phyloP scores from a whole-genome alignment of 2,113 vertebrate species.

The Cephalopholis sonnerati region DNA sequence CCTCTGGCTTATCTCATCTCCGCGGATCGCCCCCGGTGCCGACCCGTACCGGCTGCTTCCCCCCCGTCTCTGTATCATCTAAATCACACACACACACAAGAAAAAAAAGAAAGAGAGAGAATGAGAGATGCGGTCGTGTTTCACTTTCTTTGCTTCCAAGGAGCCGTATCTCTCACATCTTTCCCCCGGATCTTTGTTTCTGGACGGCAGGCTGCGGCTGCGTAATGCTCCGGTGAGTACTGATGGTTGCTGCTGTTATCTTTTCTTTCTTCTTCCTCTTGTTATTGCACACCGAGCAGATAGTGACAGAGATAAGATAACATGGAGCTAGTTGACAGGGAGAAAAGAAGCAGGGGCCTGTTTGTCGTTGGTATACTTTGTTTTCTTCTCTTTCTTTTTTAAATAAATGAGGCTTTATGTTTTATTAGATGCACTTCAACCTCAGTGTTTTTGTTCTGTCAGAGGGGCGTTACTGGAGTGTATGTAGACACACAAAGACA shows the following conservation, averaged over 20 bases:
- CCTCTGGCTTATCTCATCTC: conserved; percentile 61
- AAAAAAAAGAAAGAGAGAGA: background rate
- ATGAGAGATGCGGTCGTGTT: conserved; percentile 27
- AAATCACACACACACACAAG: conserved; percentile 25
- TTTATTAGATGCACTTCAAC: conserved; percentile 43
- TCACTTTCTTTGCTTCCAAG: conserved; percentile 67
- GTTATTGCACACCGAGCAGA: conserved; percentile 16
- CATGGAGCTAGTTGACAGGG: background rate
- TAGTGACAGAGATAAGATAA: conserved; percentile 42
- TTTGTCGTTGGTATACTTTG: conserved; percentile 35
- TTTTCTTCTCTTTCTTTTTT: background rate
- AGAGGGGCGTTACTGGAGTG: conserved; percentile 69
- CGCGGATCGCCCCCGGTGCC: conserved; percentile 34
- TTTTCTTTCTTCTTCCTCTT: conserved; percentile 39
- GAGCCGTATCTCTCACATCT: conserved; percentile 53
- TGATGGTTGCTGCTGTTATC: conserved; percentile 58
- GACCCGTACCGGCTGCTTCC: conserved; percentile 33
- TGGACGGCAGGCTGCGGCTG: conserved; percentile 64
- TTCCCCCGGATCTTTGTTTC: conserved; percentile 60
- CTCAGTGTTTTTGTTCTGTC: conserved; percentile 70
- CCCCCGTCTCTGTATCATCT: conserved; percentile 15
- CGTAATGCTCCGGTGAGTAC: conserved; percentile 72
- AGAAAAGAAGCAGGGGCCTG: background rate
- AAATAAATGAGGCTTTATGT: conserved; percentile 29
- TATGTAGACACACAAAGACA: conserved; percentile 77